phyloP scores from a whole-genome alignment of 2,113 vertebrate species.

The Daboia siamensis region DNA sequence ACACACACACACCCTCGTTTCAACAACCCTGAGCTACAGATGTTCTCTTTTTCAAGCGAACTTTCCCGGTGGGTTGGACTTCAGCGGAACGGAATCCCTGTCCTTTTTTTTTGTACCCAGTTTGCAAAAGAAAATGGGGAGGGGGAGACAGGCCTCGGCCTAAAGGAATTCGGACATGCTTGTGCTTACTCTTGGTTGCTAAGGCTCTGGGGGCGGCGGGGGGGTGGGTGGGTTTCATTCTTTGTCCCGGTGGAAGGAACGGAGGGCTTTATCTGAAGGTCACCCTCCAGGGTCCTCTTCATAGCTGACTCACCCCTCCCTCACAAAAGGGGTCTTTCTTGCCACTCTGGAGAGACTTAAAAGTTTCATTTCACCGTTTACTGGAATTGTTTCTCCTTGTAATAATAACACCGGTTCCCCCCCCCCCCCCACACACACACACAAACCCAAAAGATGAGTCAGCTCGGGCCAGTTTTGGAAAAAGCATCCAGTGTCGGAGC shows the following conservation, averaged over 20 bases:
- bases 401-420: not conserved
- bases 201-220: not conserved
- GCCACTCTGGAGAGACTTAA: not conserved
- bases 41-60: not conserved
- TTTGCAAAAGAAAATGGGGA: not conserved
- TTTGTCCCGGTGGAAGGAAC: not conserved
- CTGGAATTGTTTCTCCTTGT: rapidly evolving
- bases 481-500: too few relatives aligned
- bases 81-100: not conserved
- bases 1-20: too few relatives aligned
- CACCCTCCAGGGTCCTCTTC: not conserved
- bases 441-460: not conserved
- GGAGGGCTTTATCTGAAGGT: not conserved
- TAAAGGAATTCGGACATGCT: not conserved
- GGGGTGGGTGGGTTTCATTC: too few relatives aligned
- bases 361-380: not conserved
- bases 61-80: not conserved
- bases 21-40: too few relatives aligned
- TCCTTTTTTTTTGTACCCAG: not conserved
- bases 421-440: rapidly evolving
- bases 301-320: not conserved
- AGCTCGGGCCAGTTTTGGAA: too few relatives aligned
- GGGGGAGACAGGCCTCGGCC: not conserved
- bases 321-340: not conserved
- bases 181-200: not conserved